Evolutionary conservation across 2,888 invertebrate species (phyloP), one percentile per base, ranked within the genome.

Genomic region (Prosopocoilus inquinatus): DNA sequence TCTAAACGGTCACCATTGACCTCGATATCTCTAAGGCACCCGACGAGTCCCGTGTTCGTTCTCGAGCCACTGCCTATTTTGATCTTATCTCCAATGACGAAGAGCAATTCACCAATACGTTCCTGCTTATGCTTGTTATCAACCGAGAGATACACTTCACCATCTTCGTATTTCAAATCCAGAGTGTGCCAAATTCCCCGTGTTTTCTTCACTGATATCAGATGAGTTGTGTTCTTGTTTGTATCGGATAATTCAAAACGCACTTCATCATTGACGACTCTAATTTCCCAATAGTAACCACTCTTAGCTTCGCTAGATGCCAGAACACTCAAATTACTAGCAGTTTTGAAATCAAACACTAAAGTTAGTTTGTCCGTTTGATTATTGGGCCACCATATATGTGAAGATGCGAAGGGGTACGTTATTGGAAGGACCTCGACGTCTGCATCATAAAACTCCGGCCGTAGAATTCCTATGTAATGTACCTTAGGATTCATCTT

Each of bases 371-470:
- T 86, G 64, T 88, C 84, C 35, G 83, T 86, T 67, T 85, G 85
- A 74, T 86, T 85, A 73, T 90, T 84, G 46, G 90, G 90, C 90
- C 92, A 93, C 88, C 91, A 90, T 74, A 93, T 90, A 77, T 93
- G 91, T 60, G 93, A 91, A 48, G 91, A 90, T 57, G 91, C 89
- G 75, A 94, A 94, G 49, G 94, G 93, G 78, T 92, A 93, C 35
- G 94, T 94, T 67, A 94, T 89, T 35, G 94, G 94, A 72, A 94
- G 91, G 51, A 91, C 89, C 74, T 90, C 88, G 15, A 93, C 91
- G 75, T 91, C 89, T 49, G 86, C 85, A 70, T 92, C 91, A 69
- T 87, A 86, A 69, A 91, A 92, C 72, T 93, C 91, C 2, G 92
- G 90, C 67, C 89, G 87, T 60, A 94, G 77, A 5, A 91, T 75